A percentile compares a stretch with the other conserved stretches of the same genome.
Evolutionary conservation across 2,888 invertebrate genomes (phyloP).

Genomic region (Athalia circularis): DNA sequence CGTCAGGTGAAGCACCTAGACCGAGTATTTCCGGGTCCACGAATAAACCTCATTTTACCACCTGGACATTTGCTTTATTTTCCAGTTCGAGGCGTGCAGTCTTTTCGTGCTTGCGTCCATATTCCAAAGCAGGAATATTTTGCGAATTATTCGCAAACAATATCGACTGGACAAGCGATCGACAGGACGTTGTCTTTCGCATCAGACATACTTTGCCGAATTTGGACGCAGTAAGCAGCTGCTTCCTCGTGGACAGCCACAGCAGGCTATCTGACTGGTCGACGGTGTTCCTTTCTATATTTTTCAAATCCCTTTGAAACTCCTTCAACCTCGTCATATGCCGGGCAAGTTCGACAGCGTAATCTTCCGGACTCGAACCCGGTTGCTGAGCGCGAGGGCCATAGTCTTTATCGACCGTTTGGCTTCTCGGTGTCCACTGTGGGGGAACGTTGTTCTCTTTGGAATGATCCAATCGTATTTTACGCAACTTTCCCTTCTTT

Average conservation of each 20-base stretch:
- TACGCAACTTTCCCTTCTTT: background rate
- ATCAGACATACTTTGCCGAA: constrained; percentile 51
- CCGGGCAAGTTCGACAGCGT: background rate
- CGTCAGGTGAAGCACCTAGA: constrained; percentile 57
- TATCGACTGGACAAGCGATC: constrained; percentile 47
- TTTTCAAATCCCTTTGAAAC: background rate
- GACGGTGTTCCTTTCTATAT: background rate
- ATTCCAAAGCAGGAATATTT: constrained; percentile 47
- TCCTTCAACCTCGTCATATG: background rate
- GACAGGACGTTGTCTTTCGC: constrained; percentile 47
- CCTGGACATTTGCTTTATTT: constrained; percentile 45
- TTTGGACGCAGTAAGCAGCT: constrained; percentile 51
- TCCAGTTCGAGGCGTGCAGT: constrained; percentile 49
- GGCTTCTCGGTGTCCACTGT: background rate
- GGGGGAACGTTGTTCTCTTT: background rate
- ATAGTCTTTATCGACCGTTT: constrained; percentile 1
- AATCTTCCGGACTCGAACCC: background rate
- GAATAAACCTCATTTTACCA: constrained; percentile 56
- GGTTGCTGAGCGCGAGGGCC: background rate
- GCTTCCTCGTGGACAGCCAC: constrained; percentile 41
- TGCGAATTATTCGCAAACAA: constrained; percentile 45
- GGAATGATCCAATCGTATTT: background rate
- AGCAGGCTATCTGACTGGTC: constrained; percentile 21
- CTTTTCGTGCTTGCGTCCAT: constrained; percentile 51
- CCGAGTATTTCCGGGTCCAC: constrained; percentile 54